Base-by-base conservation (phyloP, 1,140 invertebrate species). In the Idris sp. region DNA sequence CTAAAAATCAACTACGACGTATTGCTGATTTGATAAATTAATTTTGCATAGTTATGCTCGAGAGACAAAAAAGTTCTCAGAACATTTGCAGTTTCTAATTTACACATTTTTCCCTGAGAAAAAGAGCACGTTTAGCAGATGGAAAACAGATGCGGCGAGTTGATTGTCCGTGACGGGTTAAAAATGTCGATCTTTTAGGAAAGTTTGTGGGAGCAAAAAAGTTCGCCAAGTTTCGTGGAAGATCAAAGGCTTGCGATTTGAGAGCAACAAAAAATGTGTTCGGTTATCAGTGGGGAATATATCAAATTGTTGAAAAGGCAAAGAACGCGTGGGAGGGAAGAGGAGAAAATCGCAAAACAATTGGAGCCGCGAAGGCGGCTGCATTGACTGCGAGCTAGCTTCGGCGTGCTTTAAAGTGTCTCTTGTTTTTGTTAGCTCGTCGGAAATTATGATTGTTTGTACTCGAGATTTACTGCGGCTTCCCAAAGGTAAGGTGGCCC, bases 391-490 rank as follows among this genome's bases (percentile, higher is more conserved):
- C 76, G 61, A 75, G 33, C 64, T 80, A 80, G 81, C 81, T 83
- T 85, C 83, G 83, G 84, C 77, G 80, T 69, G 75, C 80, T 82
- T 86, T 82, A 84, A 84, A 84, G 81, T 79, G 64, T 81, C 77
- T 82, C 80, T 81, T 80, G 79, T 81, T 84, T 84, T 86, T 83
- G 83, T 86, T 84, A 78, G 80, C 80, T 85, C 81, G 81, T 83
- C 80, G 82, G 81, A 83, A 85, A 86, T 87, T 86, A 87, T 86
- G 84, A 86, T 86, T 87, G 82, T 87, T 87, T 86, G 85, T 86
- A 81, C 81, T 78, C 67, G 77, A 83, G 81, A 86, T 86, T 86
- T 86, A 86, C 83, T 81, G 79, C 82, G 61, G 68, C 51, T 74
- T 73, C 62, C 46, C 26, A 61, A 61, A 68, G 68, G 62, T 53